phyloP scores from a whole-genome alignment of 2,113 vertebrate species.

The Spilogale gracilis region DNA sequence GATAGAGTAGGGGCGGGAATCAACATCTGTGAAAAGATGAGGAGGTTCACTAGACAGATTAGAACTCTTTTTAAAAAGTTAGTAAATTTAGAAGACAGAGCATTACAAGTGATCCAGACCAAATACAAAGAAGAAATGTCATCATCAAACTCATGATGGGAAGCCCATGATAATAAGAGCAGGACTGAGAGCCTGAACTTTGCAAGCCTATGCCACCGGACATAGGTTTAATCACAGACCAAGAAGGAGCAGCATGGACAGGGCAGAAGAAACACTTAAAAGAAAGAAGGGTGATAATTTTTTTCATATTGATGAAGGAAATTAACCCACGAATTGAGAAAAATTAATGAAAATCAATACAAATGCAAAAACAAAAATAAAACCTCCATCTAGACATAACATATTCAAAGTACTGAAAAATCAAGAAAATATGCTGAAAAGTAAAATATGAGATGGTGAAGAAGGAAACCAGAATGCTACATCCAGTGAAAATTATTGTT shows the following conservation, averaged over 20 bases:
- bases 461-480: not conserved
- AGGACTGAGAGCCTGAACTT: accelerated
- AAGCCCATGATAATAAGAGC: accelerated
- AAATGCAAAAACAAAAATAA: not conserved
- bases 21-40: not conserved
- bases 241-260: not conserved
- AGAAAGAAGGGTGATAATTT: not conserved
- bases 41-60: not conserved
- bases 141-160: not conserved
- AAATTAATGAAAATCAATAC: not conserved
- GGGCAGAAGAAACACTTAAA: not conserved
- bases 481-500: not conserved
- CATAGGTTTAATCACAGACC: accelerated
- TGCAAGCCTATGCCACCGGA: accelerated
- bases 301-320: not conserved
- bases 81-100: not conserved
- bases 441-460: not conserved
- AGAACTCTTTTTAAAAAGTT: not conserved
- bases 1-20: not conserved
- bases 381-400: not conserved
- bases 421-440: not conserved
- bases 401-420: not conserved
- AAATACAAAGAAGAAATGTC: too few species aligned
- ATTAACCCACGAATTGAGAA: not conserved
- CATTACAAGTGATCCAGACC: not conserved